These are phyloP conservation scores for Troglohyphantes excavatus DNA, from an alignment of 2,888 invertebrate genomes.

Conservation along the genomic window DNA sequence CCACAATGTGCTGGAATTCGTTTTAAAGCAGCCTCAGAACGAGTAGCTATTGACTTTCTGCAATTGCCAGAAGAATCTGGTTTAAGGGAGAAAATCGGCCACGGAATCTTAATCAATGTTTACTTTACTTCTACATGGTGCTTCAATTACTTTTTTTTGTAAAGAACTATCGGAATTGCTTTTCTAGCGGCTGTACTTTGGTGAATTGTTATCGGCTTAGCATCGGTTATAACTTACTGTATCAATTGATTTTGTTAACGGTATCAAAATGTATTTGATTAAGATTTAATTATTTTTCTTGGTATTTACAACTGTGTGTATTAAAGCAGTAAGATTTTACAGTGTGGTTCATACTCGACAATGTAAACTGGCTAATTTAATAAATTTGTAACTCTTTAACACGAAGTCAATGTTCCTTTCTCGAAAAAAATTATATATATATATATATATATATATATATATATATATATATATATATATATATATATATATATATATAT, in stretches of 20 bases:
- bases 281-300: constrained; percentile 2
- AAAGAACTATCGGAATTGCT: constrained; percentile 44
- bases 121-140: constrained; percentile 41
- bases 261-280: constrained; percentile 29
- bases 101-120: constrained; percentile 56
- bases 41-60: constrained; percentile 59
- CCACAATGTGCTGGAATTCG: background rate
- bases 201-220: background rate
- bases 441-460: too few relatives aligned
- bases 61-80: constrained; percentile 31
- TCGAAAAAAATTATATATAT: too few relatives aligned
- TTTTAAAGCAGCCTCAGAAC: background rate
- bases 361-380: too few relatives aligned
- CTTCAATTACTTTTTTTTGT: constrained; percentile 51
- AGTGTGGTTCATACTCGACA: too few relatives aligned
- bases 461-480: too few relatives aligned
- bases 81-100: constrained; percentile 26
- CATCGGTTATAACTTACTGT: background rate
- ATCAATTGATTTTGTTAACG: background rate
- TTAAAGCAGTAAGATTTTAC: too few relatives aligned
- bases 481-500: too few relatives aligned
- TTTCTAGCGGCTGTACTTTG: background rate
- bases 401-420: too few relatives aligned
- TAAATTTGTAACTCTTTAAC: too few relatives aligned
- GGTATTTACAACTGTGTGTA: background rate